Evolutionary conservation across 2,797 vertebrate species (phyloP).

Genomic region (Premnoplex brunnescens): DNA sequence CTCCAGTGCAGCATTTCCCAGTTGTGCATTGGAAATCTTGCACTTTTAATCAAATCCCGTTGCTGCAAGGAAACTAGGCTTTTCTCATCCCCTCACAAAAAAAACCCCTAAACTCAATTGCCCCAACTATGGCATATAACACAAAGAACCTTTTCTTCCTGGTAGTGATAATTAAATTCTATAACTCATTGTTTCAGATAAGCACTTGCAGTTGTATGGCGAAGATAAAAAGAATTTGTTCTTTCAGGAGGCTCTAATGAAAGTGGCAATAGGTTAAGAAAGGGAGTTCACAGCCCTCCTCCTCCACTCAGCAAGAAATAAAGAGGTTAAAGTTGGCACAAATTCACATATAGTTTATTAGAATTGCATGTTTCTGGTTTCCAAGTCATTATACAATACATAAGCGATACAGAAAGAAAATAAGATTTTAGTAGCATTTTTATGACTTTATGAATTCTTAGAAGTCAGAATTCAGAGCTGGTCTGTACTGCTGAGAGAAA

Average conservation of each 20-base stretch:
- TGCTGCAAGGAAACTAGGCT: background rate
- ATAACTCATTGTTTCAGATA: constrained; percentile 25
- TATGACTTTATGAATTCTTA: constrained; percentile 1
- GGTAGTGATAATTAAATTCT: constrained; percentile 22
- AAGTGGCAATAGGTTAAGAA: constrained; percentile 7
- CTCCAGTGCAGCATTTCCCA: background rate
- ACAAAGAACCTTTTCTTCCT: background rate
- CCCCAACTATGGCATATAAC: background rate
- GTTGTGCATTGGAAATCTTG: background rate
- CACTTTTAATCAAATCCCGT: background rate
- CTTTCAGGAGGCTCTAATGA: background rate
- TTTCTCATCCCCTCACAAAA: background rate
- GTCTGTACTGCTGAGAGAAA: background rate
- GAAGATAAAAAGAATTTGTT: constrained; percentile 4
- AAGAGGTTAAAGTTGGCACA: background rate
- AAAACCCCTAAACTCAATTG: background rate
- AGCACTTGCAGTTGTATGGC: background rate
- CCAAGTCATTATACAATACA: background rate
- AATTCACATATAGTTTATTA: constrained; percentile 4
- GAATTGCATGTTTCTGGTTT: background rate
- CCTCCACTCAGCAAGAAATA: background rate
- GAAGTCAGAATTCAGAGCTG: background rate
- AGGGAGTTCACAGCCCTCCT: background rate
- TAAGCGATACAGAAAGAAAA: background rate
- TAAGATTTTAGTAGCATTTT: background rate